Base-by-base conservation (phyloP, 2,888 invertebrate species). In the Hipparchia semele region DNA sequence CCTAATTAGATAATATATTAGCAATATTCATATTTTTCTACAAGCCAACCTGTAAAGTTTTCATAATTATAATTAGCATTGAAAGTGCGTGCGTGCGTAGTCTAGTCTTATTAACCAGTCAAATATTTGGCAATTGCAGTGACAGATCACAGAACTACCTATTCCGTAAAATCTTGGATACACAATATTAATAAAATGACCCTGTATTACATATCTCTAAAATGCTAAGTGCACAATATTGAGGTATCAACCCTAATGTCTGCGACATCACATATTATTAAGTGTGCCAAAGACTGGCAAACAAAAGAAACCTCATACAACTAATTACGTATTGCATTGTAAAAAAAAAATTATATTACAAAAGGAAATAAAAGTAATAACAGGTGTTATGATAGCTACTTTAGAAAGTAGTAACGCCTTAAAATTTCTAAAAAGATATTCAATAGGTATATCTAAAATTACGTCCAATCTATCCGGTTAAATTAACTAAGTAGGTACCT, bases 391-490 rank as follows among this genome's bases (percentile, higher is more conserved):
- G 9, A 13, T 64, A 23, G 23, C 23, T 23, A 51, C 13, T 13
- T 64, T 64, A 23, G 64, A 64, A 64, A 64, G 64, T 64, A 23
- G 64, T 9, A 23, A 49, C 64, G 49, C 49, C 64, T 64, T 49
- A 9, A 13, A 49, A 23, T 51, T 64, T 51, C 49, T 64, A 64
- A 49, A 7, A 49, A 23, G 49, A 49, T n/a, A 51, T 51, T 13
- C 23, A 23, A 6, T n/a, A n/a, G 10, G n/a, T n/a, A 54, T 54
- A 6, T n/a, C 6, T n/a, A 54, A 54, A 54, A 54, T 54, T 2
- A 54, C 49, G 49, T 49, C 6, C 7, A 2, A 33, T 59, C 13
- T 59, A 39, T 39, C 5, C 39, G 39, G 39, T 39, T 39, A 39
- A 39, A 39, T 4, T 39, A 39, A 39, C 39, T 39, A 39, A 39